A percentile compares a stretch with the other conserved stretches of the same genome.
Evolutionary conservation across 2,797 vertebrate species (phyloP).

Genomic region (Phoxinus dragarum): DNA sequence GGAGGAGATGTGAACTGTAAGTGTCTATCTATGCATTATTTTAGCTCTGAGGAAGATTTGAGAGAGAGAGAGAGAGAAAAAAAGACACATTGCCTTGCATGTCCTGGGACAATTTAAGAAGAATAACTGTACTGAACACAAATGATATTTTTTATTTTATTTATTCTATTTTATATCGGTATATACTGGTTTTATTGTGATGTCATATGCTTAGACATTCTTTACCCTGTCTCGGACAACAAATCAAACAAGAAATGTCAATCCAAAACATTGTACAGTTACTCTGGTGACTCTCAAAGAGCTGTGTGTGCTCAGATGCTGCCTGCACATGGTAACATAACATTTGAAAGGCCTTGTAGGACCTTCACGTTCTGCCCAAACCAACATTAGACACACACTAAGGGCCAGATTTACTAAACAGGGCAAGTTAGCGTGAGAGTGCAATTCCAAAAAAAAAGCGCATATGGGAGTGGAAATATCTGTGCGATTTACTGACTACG

Average conservation of each 20-base stretch:
- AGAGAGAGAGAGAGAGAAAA: slow-evolving; percentile 55
- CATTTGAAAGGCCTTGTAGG: background rate
- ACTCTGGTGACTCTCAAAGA: background rate
- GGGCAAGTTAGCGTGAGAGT: background rate
- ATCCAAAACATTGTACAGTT: slow-evolving; percentile 41
- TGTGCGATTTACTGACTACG: no score
- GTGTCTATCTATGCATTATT: slow-evolving; percentile 93
- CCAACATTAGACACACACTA: background rate
- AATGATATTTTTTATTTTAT: slow-evolving; percentile 96
- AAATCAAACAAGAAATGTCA: slow-evolving; percentile 22
- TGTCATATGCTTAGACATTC: slow-evolving; percentile 70
- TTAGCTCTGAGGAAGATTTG: slow-evolving; percentile 74
- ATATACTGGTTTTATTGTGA: slow-evolving; percentile 81
- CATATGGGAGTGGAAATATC: no score
- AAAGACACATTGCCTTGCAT: slow-evolving; percentile 81
- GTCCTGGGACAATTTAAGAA: slow-evolving; percentile 71
- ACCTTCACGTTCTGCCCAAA: slow-evolving; percentile 17
- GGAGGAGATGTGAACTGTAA: slow-evolving; percentile 67
- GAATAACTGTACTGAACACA: slow-evolving; percentile 79
- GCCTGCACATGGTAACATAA: slow-evolving; percentile 16
- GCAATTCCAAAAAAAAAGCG: no score
- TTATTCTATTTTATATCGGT: slow-evolving; percentile 99
- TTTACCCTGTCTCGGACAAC: slow-evolving; percentile 34
- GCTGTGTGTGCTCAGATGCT: slow-evolving; percentile 1
- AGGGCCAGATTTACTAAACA: background rate